phyloP scores from a whole-genome alignment of 2,113 vertebrate species.

The Catagonus wagneri region DNA sequence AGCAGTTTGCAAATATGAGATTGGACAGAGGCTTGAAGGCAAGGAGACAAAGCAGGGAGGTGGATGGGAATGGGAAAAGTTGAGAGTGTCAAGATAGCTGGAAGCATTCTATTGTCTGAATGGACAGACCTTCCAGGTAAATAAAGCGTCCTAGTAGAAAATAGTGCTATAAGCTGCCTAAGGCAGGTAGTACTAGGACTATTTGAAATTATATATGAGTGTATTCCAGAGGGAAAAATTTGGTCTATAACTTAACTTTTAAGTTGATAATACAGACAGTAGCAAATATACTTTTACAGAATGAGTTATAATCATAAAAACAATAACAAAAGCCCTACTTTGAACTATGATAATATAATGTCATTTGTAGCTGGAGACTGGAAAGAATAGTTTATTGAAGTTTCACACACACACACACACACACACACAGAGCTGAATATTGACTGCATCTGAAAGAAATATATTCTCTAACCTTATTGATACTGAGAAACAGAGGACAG shows the following conservation, averaged over 20 bases:
- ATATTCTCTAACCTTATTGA: neutral
- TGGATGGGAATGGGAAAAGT: neutral
- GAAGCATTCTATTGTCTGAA: neutral
- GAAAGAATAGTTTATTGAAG: neutral
- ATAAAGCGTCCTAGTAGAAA: neutral
- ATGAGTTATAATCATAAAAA: neutral
- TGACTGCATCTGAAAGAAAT: neutral
- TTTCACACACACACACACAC: neutral
- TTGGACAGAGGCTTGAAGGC: neutral
- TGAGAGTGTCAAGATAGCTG: neutral
- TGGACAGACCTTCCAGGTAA: no score
- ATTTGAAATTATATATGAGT: neutral
- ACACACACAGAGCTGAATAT: neutral
- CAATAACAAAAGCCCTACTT: neutral
- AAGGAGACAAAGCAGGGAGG: neutral
- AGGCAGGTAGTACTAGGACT: neutral
- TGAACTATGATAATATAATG: neutral
- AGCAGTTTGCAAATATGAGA: neutral
- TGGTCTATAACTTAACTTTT: neutral
- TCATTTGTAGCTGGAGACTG: neutral
- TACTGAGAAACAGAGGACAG: neutral
- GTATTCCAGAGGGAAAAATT: neutral
- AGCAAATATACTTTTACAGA: neutral
- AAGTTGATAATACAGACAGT: neutral
- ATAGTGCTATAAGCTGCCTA: neutral